Conservation (phyloP, 2,888 invertebrate genomes). For the Volucella bombylans region DNA sequence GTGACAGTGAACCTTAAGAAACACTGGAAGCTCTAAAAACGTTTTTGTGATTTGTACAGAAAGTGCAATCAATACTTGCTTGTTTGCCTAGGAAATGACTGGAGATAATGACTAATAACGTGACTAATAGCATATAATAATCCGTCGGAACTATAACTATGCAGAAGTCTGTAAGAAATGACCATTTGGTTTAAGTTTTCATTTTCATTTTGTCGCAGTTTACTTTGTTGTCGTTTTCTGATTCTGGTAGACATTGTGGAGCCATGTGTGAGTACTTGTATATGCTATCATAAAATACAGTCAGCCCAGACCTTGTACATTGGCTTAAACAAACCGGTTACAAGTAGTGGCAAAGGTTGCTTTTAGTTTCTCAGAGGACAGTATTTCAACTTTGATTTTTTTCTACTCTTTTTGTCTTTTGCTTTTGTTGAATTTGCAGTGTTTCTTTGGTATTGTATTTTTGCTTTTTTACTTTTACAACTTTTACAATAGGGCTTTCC, state of each 20-base stretch:
- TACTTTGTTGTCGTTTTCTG: slow-evolving; percentile 34
- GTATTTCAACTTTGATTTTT: slow-evolving; percentile 59
- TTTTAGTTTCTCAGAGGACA: slow-evolving; percentile 59
- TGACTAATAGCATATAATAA: slow-evolving; percentile 56
- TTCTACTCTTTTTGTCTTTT: not conserved
- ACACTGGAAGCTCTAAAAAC: too few species aligned
- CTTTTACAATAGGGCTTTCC: slow-evolving; percentile 35
- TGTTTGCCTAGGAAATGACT: not conserved
- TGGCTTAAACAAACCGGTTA: slow-evolving; percentile 43
- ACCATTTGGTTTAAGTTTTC: slow-evolving; percentile 58
- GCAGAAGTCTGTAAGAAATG: slow-evolving; percentile 57
- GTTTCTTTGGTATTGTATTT: slow-evolving; percentile 39
- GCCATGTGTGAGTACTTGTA: slow-evolving; percentile 37
- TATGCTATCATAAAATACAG: slow-evolving; percentile 14
- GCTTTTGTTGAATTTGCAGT: slow-evolving; percentile 33
- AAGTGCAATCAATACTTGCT: too few species aligned
- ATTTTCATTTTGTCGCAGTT: slow-evolving; percentile 29
- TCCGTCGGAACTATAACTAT: slow-evolving; percentile 33
- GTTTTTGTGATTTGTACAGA: too few species aligned
- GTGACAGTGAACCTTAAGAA: too few species aligned
- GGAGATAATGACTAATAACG: slow-evolving; percentile 27
- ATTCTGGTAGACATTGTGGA: slow-evolving; percentile 65
- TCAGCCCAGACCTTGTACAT: slow-evolving; percentile 65
- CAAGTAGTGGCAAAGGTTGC: slow-evolving; percentile 63
- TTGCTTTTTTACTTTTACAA: slow-evolving; percentile 49